Base-by-base conservation (phyloP, 2,888 invertebrate genomes). In the Notodonta dromedarius region DNA sequence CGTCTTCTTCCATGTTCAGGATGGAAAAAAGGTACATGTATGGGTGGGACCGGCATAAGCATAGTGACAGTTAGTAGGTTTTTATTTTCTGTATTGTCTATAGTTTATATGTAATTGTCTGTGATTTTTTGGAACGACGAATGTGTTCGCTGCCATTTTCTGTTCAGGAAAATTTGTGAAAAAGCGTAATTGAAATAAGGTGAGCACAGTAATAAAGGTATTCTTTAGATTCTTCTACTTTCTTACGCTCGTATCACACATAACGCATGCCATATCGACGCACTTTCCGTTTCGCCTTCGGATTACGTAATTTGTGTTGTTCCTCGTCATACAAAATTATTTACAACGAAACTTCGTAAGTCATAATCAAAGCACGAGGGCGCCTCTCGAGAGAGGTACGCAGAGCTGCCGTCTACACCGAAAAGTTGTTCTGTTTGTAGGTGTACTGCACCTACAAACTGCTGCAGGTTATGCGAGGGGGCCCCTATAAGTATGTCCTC, bases 401-500 rank as follows among this genome's bases (percentile, higher is more conserved):
- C 84, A 88, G 91, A 92, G 81, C 89, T 89, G 93, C 86, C 90
- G 86, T 91, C 92, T 94, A 95, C 95, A 95, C 95, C 95, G 91
- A 94, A 94, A 93, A 95, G 95, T 95, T 95, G 88, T 95, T 95
- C 94, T 95, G 94, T 95, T 95, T 95, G 94, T 95, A 95, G 95
- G 95, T 95, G 93, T 93, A 93, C 92, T 93, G 88, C 92, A 94
- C 94, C 91, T 93, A 94, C 93, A 91, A 91, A 93, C 93, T 92
- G 93, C 94, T 85, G 90, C 94, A 93, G 89, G 92, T 94, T 92
- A 93, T 93, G 91, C 88, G 90, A 90, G 87, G 89, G 85, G 83
- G 83, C 84, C 83, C 79, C 79, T 84, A 76, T 83, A 88, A 88
- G 84, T 89, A 93, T 93, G 93, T 91, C 91, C 84, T 90, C 92